Base-by-base conservation (phyloP, 2,797 vertebrate genomes). In the Carduelis carduelis region DNA sequence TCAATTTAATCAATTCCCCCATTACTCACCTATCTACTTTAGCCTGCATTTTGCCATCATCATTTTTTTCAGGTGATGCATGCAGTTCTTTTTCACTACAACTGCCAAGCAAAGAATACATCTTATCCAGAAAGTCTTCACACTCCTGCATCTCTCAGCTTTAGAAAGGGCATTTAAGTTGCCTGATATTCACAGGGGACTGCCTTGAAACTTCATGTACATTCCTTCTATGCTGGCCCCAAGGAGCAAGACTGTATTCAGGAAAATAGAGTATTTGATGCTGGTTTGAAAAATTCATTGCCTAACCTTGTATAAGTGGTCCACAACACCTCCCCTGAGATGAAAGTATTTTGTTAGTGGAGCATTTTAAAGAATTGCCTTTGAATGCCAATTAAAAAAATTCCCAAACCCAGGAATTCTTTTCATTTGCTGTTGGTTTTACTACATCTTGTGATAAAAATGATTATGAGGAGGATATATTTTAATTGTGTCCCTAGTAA, bases 261-360 rank as follows among this genome's bases (percentile, higher is more conserved):
- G 66, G 71, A 95, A 94, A 96, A 95, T 26, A 70, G 8, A 66
- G 87, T 61, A 94, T 81, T 94, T 95, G 87, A 93, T 84, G 75
- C 77, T 86, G 63, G 52, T 66, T 96, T 95, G 87, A 96, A 96
- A 92, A 95, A 90, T 95, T 92, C 80, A 93, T 87, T 94, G 75
- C 71, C 80, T 95, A 95, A 87, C 74, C 64, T 76, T 95, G 71
- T 93, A 52, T 80, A 90, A 91, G 68, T 61, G 83, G 87, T 87
- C 94, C 32, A 90, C 64, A 90, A 94, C 80, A 87, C 68, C 60
- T 94, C 85, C 53, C 88, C 47, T 2, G 76, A 94, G 85, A 93
- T 1, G 1, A 59, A 90, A 93, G 60, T 82, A 92, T 87, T 97
- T 95, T 95, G 70, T 94, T 87, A 93, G 79, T 32, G 4, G 56